Evolutionary conservation across 2,888 invertebrate genomes (phyloP).

Genomic region (Anoncus sp.): DNA sequence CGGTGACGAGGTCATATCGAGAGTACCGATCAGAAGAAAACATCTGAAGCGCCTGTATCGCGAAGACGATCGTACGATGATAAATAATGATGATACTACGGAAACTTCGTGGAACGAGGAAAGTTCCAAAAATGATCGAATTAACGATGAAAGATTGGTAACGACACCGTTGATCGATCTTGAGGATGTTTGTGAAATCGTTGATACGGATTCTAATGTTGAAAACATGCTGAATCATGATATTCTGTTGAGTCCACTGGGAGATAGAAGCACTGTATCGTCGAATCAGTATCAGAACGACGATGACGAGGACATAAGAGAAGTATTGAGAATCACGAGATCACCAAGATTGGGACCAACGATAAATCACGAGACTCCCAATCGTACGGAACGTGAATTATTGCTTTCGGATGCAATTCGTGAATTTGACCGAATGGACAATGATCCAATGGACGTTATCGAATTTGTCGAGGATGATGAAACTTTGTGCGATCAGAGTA

Average conservation of each 20-base stretch:
- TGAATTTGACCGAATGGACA: slow-evolving; percentile 48
- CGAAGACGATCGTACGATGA: neutral
- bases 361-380: slow-evolving; percentile 71
- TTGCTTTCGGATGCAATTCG: slow-evolving; percentile 59
- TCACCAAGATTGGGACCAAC: slow-evolving; percentile 10
- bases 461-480: slow-evolving; percentile 6
- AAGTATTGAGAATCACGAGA: slow-evolving; percentile 62
- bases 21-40: slow-evolving; percentile 67
- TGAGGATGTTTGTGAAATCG: slow-evolving; percentile 13
- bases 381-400: slow-evolving; percentile 63
- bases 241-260: slow-evolving; percentile 22
- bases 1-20: slow-evolving; percentile 68
- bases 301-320: slow-evolving; percentile 48
- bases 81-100: neutral
- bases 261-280: slow-evolving; percentile 46
- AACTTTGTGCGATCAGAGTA: neutral
- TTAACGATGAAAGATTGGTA: slow-evolving; percentile 2
- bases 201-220: neutral
- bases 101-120: slow-evolving; percentile 22
- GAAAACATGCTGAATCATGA: slow-evolving; percentile 1
- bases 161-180: slow-evolving; percentile 6
- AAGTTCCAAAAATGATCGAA: neutral
- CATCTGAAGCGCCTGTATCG: slow-evolving; percentile 57
- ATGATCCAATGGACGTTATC: neutral
- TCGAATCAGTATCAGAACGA: slow-evolving; percentile 33